Evolutionary conservation across 2,113 vertebrate genomes (phyloP), one percentile per base, ranked within the genome.

Genomic region (Reinhardtius hippoglossoides): DNA sequence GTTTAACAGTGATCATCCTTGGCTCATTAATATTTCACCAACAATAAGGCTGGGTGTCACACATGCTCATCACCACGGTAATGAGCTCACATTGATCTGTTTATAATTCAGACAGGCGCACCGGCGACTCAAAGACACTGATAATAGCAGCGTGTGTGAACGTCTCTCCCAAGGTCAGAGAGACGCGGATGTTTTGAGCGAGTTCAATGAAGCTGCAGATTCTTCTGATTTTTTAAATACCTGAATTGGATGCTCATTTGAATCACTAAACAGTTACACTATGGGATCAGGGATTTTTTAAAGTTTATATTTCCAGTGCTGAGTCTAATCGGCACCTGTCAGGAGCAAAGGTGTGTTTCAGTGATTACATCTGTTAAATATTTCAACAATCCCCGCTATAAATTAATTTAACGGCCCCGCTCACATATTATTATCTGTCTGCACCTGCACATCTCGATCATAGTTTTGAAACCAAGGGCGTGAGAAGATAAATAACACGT

Each of bases 11-110:
- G 50, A 85, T 89, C 79, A 71, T 74, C 78, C 79, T 0, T 4
- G 67, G 67, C 80, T 92, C 88, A 88, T 92, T 85, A 88, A 89
- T 88, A 92, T 86, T 91, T 90, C 83, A 88, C 78, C 76, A 74
- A 75, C 84, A 76, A 82, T 91, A 81, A 86, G 75, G 27, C 84
- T 64, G 71, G 71, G 62, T 88, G 91, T 90, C 90, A 90, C 73
- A 92, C 87, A 80, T 0, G 59, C 63, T 82, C 79, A 76, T 89
- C 91, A 78, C 74, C 24, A 7, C 60, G 0, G 31, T 90, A 87
- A 91, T 83, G 77, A 91, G 87, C 80, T 37, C 79, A 50, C 85
- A 46, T 81, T 54, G 67, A 74, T 72, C 76, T 83, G 75, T 82
- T 93, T 90, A 81, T 91, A 71, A 93, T 90, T 83, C 92, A 68